Conservation (phyloP, 2,797 vertebrate species). For the Gymnothorax reevesii region DNA sequence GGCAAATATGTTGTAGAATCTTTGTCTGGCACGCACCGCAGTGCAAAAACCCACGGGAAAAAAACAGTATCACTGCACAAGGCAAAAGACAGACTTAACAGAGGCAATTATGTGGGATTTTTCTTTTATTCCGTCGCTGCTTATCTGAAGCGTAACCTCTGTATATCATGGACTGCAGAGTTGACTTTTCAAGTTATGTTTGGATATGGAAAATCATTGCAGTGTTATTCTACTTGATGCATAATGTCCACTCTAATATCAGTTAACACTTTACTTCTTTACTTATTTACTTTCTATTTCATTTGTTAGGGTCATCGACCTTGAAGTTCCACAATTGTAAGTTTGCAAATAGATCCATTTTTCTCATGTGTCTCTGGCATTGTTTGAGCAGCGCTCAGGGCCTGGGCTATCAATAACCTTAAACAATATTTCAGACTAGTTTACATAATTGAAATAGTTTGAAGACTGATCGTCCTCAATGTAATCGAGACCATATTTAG, state of each 20-base stretch:
- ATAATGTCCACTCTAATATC: slow-evolving; percentile 1
- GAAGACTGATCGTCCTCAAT: slow-evolving; percentile 1
- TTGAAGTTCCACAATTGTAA: slow-evolving; percentile 2
- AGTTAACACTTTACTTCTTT: slow-evolving; percentile 19
- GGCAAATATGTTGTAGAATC: neutral
- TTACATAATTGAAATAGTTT: slow-evolving; percentile 17
- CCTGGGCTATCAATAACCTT: slow-evolving; percentile 14
- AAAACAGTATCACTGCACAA: slow-evolving; percentile 13
- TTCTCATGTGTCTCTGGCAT: neutral
- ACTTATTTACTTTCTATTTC: neutral
- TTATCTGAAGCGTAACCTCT: slow-evolving; percentile 15
- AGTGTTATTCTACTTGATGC: neutral
- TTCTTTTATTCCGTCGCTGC: slow-evolving; percentile 2
- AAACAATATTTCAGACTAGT: slow-evolving; percentile 3
- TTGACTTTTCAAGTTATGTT: slow-evolving; percentile 20
- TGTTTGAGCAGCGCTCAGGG: neutral
- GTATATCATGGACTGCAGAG: slow-evolving; percentile 2
- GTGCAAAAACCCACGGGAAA: neutral
- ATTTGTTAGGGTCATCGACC: neutral
- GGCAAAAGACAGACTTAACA: slow-evolving; percentile 16
- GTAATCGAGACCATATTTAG: slow-evolving; percentile 20
- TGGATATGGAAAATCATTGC: slow-evolving; percentile 20
- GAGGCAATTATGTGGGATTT: slow-evolving; percentile 11
- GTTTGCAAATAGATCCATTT: neutral
- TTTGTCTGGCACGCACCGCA: neutral